These are phyloP conservation scores for Spongia lamella DNA, from an alignment of 37 sponge, comb jelly and placozoan genomes.

Conservation along the genomic window DNA sequence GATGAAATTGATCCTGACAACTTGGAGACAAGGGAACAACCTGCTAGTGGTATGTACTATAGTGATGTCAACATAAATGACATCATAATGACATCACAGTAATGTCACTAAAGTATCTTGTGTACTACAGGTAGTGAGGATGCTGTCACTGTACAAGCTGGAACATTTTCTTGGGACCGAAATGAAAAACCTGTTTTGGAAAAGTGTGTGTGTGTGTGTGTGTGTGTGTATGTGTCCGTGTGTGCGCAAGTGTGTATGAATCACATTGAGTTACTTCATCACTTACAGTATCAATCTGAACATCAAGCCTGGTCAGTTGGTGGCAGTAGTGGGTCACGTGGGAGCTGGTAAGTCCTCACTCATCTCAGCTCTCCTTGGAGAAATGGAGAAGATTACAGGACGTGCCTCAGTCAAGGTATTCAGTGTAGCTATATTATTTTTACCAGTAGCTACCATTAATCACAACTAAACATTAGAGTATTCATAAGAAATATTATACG, in stretches of 20 bases:
- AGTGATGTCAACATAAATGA: background rate
- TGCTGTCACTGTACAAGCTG: slow-evolving; percentile 47
- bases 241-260: too few species aligned
- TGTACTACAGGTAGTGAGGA: slow-evolving; percentile 33
- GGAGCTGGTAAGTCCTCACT: slow-evolving; percentile 99
- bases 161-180: slow-evolving; percentile 82
- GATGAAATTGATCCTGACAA: slow-evolving; percentile 84
- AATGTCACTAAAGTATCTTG: too few species aligned
- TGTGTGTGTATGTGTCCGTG: too few species aligned
- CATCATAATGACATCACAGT: too few species aligned
- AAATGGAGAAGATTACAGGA: slow-evolving; percentile 91
- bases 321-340: slow-evolving; percentile 97
- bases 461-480: too few species aligned
- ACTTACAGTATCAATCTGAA: slow-evolving; percentile 74
- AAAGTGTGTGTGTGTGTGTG: slow-evolving; percentile 37
- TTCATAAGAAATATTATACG: too few species aligned
- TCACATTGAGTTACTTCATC: background rate
- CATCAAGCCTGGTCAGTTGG: slow-evolving; percentile 85
- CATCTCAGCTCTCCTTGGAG: slow-evolving; percentile 91
- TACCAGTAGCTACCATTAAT: too few species aligned
- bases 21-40: slow-evolving; percentile 39
- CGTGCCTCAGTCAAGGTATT: slow-evolving; percentile 62
- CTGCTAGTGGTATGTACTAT: slow-evolving; percentile 35
- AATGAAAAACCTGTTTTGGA: slow-evolving; percentile 37
- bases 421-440: too few species aligned